Percentiles rank a stretch among this genome's conserved stretches.
These are phyloP conservation scores for Sycophila sp. DNA, from an alignment of 1,140 invertebrate species.

Conservation along the genomic window DNA sequence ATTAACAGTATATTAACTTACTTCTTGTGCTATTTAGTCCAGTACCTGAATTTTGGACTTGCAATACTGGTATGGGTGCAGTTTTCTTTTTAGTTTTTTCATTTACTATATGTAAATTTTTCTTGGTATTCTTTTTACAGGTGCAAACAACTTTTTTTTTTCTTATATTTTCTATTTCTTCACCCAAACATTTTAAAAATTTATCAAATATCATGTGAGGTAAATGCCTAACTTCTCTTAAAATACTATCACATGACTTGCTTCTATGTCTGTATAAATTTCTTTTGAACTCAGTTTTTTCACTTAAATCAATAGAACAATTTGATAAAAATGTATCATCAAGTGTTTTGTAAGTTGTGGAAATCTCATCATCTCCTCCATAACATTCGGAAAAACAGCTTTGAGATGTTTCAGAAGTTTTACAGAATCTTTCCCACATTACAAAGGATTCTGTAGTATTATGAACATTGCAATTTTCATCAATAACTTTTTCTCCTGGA, in stretches of 20 bases:
- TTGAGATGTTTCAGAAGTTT: slow-evolving; percentile 12
- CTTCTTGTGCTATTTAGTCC: neutral
- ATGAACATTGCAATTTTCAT: slow-evolving; percentile 26
- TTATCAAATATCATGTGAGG: slow-evolving; percentile 34
- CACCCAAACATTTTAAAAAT: slow-evolving; percentile 34
- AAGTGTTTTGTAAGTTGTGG: slow-evolving; percentile 24
- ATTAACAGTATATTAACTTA: no score
- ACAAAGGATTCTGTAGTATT: slow-evolving; percentile 36
- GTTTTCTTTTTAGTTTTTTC: neutral
- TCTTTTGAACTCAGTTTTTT: neutral
- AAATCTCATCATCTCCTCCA: slow-evolving; percentile 34
- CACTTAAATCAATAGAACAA: neutral
- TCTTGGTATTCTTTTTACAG: slow-evolving; percentile 5
- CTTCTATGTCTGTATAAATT: slow-evolving; percentile 13
- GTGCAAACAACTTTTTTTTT: slow-evolving; percentile 33
- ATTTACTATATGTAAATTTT: slow-evolving; percentile 24
- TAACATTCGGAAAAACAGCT: slow-evolving; percentile 19
- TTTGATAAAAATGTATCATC: slow-evolving; percentile 20
- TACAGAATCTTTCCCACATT: slow-evolving; percentile 17
- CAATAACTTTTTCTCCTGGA: neutral
- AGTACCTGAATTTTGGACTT: neutral
- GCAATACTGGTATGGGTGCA: neutral
- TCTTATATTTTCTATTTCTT: slow-evolving; percentile 35
- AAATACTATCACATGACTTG: slow-evolving; percentile 33
- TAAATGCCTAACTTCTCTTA: slow-evolving; percentile 35